A percentile compares a stretch with the other conserved stretches of the same genome.
Evolutionary conservation across 2,113 vertebrate species (phyloP).

Genomic region (Muntiacus reevesi): DNA sequence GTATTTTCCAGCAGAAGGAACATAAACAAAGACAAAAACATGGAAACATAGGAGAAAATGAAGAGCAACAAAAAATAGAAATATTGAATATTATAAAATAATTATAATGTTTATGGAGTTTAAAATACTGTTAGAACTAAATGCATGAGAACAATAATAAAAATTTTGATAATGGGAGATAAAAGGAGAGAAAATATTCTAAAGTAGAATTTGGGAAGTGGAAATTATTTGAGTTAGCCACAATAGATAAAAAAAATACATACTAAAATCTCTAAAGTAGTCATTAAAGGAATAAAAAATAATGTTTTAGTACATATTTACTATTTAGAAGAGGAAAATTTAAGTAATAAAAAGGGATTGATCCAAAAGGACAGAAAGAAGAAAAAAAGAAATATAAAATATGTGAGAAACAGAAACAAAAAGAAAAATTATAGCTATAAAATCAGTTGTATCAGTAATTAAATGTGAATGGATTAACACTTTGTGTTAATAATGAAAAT

Average conservation of each 20-base stretch:
- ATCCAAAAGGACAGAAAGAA: not conserved
- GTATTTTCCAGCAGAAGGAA: not conserved
- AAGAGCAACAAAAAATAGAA: not conserved
- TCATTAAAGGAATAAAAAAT: not conserved
- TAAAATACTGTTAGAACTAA: not conserved
- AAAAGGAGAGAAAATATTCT: not conserved
- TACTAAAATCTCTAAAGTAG: not conserved
- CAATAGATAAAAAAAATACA: not conserved
- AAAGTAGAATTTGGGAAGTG: not conserved
- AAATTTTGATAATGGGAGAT: not conserved
- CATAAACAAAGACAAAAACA: not conserved
- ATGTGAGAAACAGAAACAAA: not conserved
- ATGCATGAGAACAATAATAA: not conserved
- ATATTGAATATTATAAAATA: not conserved
- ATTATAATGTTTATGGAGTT: not conserved
- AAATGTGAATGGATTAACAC: not conserved
- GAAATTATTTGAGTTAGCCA: not conserved
- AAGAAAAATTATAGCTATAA: not conserved
- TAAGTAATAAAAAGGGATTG: not conserved
- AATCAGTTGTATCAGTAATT: not conserved
- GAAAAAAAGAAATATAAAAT: not conserved
- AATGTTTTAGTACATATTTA: not conserved
- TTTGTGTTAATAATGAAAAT: not conserved
- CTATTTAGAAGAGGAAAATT: not conserved
- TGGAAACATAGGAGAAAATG: not conserved